These are phyloP conservation scores for Standfussiana lucernea DNA, from an alignment of 2,888 invertebrate genomes.

Conservation along the genomic window DNA sequence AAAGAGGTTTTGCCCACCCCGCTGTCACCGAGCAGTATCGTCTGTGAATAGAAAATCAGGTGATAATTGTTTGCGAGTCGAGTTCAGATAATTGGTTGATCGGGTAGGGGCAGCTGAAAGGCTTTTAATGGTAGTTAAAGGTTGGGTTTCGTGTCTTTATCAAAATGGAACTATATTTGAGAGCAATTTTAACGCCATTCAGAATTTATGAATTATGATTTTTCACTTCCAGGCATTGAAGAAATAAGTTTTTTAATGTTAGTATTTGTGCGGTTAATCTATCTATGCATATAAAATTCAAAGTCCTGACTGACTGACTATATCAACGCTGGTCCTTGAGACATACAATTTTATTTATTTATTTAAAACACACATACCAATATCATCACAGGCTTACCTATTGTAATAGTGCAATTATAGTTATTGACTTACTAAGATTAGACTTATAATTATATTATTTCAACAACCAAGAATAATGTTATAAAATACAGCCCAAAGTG, in stretches of 20 bases:
- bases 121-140: conserved; percentile 15
- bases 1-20: conserved; percentile 98
- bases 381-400: too few relatives aligned
- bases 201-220: background rate
- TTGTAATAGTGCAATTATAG: too few relatives aligned
- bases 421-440: too few relatives aligned
- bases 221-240: background rate
- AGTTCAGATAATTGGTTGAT: conserved; percentile 26
- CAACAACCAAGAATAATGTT: too few relatives aligned
- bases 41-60: conserved; percentile 90
- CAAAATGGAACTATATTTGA: background rate
- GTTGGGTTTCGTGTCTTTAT: background rate
- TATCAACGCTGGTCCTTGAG: too few relatives aligned
- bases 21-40: conserved; percentile 97
- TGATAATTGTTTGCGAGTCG: conserved; percentile 34
- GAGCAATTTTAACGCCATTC: background rate
- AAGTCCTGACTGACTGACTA: too few relatives aligned
- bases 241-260: background rate
- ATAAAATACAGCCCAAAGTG: too few relatives aligned
- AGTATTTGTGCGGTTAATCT: too few relatives aligned
- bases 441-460: too few relatives aligned
- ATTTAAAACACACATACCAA: too few relatives aligned
- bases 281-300: too few relatives aligned
- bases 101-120: conserved; percentile 6
- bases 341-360: too few relatives aligned